A percentile compares a stretch with the other conserved stretches of the same genome.
Conservation (phyloP, 2,113 vertebrate species). For the Noturus placidus region DNA sequence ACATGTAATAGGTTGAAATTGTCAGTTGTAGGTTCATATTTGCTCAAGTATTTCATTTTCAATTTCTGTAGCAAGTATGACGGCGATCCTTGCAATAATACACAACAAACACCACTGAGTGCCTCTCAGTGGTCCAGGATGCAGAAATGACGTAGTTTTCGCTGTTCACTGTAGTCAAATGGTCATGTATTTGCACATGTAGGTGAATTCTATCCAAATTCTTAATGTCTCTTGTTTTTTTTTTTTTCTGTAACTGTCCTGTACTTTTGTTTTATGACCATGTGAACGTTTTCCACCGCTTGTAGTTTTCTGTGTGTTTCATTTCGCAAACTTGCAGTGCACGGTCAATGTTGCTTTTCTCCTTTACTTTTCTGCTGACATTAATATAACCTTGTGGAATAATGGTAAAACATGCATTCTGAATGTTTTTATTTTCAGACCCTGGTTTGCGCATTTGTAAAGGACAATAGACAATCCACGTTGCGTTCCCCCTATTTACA, state of each 20-base stretch:
- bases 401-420: constrained; percentile 51
- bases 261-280: constrained; percentile 62
- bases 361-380: constrained; percentile 24
- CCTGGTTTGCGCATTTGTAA: constrained; percentile 48
- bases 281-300: constrained; percentile 51
- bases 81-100: constrained; percentile 77
- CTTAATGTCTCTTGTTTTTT: constrained; percentile 32
- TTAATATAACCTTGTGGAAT: constrained; percentile 47
- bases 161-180: constrained; percentile 66
- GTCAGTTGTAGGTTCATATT: constrained; percentile 62
- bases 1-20: constrained; percentile 60
- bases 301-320: constrained; percentile 58
- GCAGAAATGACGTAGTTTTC: constrained; percentile 69
- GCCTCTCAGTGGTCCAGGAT: constrained; percentile 75
- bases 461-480: constrained; percentile 58
- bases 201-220: constrained; percentile 62
- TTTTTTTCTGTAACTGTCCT: constrained; percentile 61
- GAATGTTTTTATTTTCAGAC: constrained; percentile 40
- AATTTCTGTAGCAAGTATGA: constrained; percentile 75
- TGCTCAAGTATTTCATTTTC: constrained; percentile 60
- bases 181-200: constrained; percentile 74
- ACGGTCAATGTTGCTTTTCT: constrained; percentile 39
- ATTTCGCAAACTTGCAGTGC: constrained; percentile 55
- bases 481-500: constrained; percentile 58
- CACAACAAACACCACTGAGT: constrained; percentile 72